Evolutionary conservation across 2,888 invertebrate species (phyloP), one percentile per base, ranked within the genome.

Genomic region (Odontocerum albicorne): DNA sequence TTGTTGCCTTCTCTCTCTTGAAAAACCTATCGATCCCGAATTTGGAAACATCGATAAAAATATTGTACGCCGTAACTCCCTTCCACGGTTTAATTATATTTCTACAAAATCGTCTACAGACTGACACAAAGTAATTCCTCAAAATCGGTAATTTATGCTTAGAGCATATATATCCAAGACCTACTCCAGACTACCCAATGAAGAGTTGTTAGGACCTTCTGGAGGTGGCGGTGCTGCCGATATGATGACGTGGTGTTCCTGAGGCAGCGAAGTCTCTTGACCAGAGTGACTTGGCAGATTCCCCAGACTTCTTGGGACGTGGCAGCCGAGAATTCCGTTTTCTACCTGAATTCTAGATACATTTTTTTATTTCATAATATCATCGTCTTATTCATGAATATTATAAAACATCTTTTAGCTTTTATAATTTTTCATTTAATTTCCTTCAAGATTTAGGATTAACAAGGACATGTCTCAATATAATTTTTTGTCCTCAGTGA

Each of bases 251-350:
- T 27, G 40, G 49, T 49, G 20, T 46, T 32, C 16, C 46, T 39
- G 33, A 16, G 10, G n/a, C 38, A 39, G 13, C 27, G 39, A 39
- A 46, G 32, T 53, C 54, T 39, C 53, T 52, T 47, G 46, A 33
- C 53, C 51, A 32, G 42, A 38, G 31, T 59, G 59, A 59, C 59
- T 36, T 12, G 38, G 59, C 59, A 50, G 55, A 59, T 59, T 59
- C 59, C 55, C 59, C 51, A 38, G 47, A 44, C 59, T 55, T 59
- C 55, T 59, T 55, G 47, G 49, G 55, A 59, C 50, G 39, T 49
- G 19, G 6, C 27, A 7, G 20, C n/a, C 12, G 7, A 13, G 12
- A n/a, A n/a, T n/a, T n/a, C n/a, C n/a, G n/a, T n/a, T n/a, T n/a
- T n/a, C n/a, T n/a, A n/a, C n/a, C n/a, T n/a, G n/a, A n/a, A n/a